phyloP scores from a whole-genome alignment of 2,888 invertebrate genomes.

The Eupelmus urozonus region DNA sequence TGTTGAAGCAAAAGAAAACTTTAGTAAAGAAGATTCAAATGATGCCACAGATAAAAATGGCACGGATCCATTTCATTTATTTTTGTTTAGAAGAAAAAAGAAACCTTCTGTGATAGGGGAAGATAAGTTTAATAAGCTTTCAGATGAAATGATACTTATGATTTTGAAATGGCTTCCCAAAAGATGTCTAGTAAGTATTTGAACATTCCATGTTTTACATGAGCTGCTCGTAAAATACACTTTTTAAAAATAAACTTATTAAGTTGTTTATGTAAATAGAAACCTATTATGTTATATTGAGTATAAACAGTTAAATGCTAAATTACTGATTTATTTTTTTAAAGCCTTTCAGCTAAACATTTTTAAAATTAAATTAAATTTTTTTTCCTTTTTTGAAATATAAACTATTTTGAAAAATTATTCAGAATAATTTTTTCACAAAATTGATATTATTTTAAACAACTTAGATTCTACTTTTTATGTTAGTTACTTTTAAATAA shows the following conservation, averaged over 20 bases:
- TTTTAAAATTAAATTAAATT: neutral
- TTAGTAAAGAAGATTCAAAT: slow-evolving; percentile 64
- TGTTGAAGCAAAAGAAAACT: slow-evolving; percentile 67
- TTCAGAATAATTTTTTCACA: no score
- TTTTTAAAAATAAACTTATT: no score
- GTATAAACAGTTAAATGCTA: no score
- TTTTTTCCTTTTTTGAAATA: no score
- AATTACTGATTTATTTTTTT: no score
- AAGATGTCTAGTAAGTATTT: slow-evolving; percentile 82
- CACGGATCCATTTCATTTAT: slow-evolving; percentile 69
- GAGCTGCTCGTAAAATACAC: slow-evolving; percentile 64
- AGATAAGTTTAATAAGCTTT: slow-evolving; percentile 86
- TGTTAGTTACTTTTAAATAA: neutral
- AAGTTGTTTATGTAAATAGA: no score
- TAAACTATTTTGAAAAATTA: no score
- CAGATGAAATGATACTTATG: slow-evolving; percentile 91
- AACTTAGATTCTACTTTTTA: no score
- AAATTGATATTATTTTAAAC: no score
- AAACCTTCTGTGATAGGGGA: slow-evolving; percentile 75
- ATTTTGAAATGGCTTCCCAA: slow-evolving; percentile 92
- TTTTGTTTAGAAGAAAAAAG: slow-evolving; percentile 71
- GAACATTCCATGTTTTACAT: no score
- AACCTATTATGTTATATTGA: no score
- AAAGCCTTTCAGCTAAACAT: no score
- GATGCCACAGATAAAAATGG: slow-evolving; percentile 71